These are phyloP conservation scores for Gonatopus flavifemur DNA, from an alignment of 1,140 invertebrate genomes.

Conservation along the genomic window DNA sequence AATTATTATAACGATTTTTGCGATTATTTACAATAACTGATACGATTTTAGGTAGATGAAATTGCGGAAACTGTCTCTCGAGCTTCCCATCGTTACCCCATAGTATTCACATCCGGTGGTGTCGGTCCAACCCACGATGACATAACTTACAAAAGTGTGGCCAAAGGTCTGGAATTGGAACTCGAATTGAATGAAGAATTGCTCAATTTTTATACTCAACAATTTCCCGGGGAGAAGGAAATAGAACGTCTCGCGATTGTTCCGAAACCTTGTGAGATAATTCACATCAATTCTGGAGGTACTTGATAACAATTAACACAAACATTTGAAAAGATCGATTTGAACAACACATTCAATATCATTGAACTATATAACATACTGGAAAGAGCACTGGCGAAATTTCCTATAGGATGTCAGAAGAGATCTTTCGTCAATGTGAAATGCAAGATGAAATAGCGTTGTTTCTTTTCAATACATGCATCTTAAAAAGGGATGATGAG, in stretches of 20 bases:
- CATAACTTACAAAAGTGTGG: constrained; percentile 70
- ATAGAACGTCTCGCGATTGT: constrained; percentile 29
- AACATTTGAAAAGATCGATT: too few species aligned
- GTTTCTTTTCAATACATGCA: too few species aligned
- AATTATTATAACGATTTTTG: constrained; percentile 2
- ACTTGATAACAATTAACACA: background rate
- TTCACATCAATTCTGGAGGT: constrained; percentile 30
- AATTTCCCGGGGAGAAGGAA: constrained; percentile 32
- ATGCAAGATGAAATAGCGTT: too few species aligned
- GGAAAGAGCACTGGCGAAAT: too few species aligned
- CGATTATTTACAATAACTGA: constrained; percentile 13
- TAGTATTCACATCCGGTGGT: constrained; percentile 74
- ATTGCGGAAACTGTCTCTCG: constrained; percentile 65
- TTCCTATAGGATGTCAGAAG: too few species aligned
- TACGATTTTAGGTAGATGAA: constrained; percentile 52
- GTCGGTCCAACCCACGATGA: constrained; percentile 80
- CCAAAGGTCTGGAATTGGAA: constrained; percentile 64
- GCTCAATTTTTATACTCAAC: constrained; percentile 49
- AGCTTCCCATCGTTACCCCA: constrained; percentile 57
- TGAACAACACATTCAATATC: too few species aligned
- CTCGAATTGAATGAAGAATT: constrained; percentile 61
- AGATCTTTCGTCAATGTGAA: too few species aligned
- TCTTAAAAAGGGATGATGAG: too few species aligned
- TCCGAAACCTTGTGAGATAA: constrained; percentile 38
- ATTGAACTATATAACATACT: too few species aligned